These are phyloP conservation scores for Ictidomys tridecemlineatus DNA, from an alignment of 2,113 vertebrate species.

Conservation along the genomic window DNA sequence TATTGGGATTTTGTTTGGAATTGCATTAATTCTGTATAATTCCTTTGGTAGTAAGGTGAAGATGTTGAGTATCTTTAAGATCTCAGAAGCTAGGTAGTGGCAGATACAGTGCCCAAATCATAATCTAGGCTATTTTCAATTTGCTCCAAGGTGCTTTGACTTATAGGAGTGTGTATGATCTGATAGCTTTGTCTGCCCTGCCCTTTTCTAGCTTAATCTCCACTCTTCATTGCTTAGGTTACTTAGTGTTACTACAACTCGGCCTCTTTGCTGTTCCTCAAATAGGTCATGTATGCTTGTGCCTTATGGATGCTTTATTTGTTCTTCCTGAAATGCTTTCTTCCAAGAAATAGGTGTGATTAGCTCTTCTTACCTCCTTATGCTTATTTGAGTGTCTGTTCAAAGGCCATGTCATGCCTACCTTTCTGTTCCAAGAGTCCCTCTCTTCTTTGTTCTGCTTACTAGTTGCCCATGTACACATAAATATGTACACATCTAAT, in stretches of 20 bases:
- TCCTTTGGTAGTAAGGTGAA: too few species aligned
- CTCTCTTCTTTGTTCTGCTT: background rate
- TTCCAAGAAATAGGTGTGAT: background rate
- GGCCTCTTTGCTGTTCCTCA: background rate
- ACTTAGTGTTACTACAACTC: background rate
- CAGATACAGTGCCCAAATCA: background rate
- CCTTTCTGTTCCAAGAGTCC: background rate
- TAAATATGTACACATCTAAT: background rate
- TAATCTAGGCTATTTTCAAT: background rate
- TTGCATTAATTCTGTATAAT: too few species aligned
- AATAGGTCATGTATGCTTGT: background rate
- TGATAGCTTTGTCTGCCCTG: background rate
- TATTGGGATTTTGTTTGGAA: too few species aligned
- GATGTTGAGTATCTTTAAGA: background rate
- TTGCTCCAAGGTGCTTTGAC: background rate
- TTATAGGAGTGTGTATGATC: background rate
- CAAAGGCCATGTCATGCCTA: background rate
- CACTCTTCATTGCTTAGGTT: background rate
- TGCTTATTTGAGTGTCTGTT: background rate
- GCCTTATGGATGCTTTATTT: background rate
- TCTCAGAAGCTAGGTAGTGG: background rate
- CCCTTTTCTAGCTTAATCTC: background rate
- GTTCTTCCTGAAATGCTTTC: background rate
- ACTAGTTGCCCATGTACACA: background rate
- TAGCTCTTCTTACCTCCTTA: background rate